Evolutionary conservation across 1,140 invertebrate genomes (phyloP), one percentile per base, ranked within the genome.

Genomic region (Tetramorium simillimum): DNA sequence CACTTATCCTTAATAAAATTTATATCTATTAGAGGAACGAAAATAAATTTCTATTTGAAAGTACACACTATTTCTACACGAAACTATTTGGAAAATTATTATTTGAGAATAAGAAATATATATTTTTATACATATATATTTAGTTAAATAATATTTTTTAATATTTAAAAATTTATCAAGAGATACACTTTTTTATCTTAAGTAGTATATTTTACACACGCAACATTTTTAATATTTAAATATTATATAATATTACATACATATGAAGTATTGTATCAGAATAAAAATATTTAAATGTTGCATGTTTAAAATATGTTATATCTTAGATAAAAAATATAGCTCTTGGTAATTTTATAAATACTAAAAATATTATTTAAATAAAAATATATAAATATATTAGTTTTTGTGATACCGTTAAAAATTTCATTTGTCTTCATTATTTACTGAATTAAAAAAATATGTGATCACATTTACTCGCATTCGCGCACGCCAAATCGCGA

Each of bases 1-100:
- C 21, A 16, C 40, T 73, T 62, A 33, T 21, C 28, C 6, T 60
- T 4, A 49, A 53, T 76, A 7, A 77, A 85, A 85, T 63, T 77
- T 78, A n/a, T 40, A 40, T 37, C 43, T 78, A 40, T 14, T 12
- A 4, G 1, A 40, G 18, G 18, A 46, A 10, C 43, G 3, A 24
- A 21, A 58, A 75, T 75, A 14, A 75, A 75, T 69, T 69, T 46
- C 6, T 49, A 21, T 7, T 63, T n/a, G 18, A 24, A 72, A 49
- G 21, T 10, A 33, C 43, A 46, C 12, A 18, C n/a, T 7, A 12
- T 14, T 33, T 18, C 49, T 18, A 28, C 6, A 51, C 12, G 28
- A 70, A 51, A 49, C 40, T 10, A 3, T 46, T 49, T 9, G 21
- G 1, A 24, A 49, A 49, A 49, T 70, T 49, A 24, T 46, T 69